Evolutionary conservation across 2,113 vertebrate species (phyloP), one percentile per base, ranked within the genome.

Genomic region (Australoheros scitulus): DNA sequence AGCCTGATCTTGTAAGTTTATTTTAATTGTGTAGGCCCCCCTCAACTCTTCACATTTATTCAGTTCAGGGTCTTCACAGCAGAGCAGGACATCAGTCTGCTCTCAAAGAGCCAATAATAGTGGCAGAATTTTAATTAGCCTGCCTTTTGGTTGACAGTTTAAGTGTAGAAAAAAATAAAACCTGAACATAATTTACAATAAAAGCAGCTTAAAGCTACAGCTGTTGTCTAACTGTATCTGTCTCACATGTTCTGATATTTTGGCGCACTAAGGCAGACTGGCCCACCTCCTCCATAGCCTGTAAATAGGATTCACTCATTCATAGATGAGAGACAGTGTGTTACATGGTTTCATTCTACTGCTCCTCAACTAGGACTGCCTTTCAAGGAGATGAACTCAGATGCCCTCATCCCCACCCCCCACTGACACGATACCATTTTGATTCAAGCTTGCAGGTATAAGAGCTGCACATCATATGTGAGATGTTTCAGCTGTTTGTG

Each of bases 391-490:
- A 7, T 29, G 61, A 58, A 63, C 47, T 1, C 38, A 61, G 11
- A 26, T 4, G 3, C 14, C 36, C 24, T 26, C 38, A 47, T 24
- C 47, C 26, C 18, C 29, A n/a, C 22, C 56, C 26, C 55, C 14
- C 8, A 11, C 68, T 58, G 65, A 70, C 24, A 11, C 3, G 10
- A 32, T 14, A 26, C 70, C 84, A 84, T 80, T 38, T 87, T 29
- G 79, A 79, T 77, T 87, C 18, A 36, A 76, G 52, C 14, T 79
- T 74, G 81, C 70, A 84, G 81, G 79, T 74, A 79, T 55, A 65
- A 3, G 52, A 80, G 41, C 4, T 1, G 17, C 26, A 74, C 9
- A 26, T 8, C 68, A 0, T 29, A 29, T 29, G 29, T 4, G 29
- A 29, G 29, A 4, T 2, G 47, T 47, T 6, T 32, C 18, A 52